Conservation (phyloP, 1,140 invertebrate species). For the Lerema accius region DNA sequence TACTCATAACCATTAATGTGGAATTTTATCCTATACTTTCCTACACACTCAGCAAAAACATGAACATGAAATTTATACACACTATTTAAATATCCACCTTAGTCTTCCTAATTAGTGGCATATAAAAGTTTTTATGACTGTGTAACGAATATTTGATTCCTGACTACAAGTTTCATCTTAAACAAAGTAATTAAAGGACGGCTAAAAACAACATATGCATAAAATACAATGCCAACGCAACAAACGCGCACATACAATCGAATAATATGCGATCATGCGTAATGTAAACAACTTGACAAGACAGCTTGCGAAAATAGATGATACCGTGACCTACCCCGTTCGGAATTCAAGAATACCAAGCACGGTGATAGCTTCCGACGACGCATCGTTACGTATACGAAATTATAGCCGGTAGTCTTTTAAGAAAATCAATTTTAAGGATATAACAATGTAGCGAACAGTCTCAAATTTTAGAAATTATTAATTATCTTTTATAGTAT, state of each 20-base stretch:
- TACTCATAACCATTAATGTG: too few species aligned
- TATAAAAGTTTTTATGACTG: too few species aligned
- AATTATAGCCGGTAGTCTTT: background rate
- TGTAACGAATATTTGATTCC: background rate
- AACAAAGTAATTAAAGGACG: background rate
- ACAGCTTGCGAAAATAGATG: background rate
- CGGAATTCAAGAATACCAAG: background rate
- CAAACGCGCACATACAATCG: background rate
- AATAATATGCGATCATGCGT: background rate
- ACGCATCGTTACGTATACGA: constrained; percentile 3
- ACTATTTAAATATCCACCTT: too few species aligned
- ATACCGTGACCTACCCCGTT: background rate
- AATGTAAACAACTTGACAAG: background rate
- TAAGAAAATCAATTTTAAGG: background rate
- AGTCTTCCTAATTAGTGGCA: too few species aligned
- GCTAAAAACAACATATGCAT: background rate
- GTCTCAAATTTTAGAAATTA: background rate
- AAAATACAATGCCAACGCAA: background rate
- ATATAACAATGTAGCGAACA: background rate
- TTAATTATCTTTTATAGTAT: background rate
- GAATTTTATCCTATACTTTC: too few species aligned
- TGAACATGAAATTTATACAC: too few species aligned
- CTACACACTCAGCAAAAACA: too few species aligned
- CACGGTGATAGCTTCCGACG: background rate
- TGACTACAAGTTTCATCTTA: background rate